These are phyloP conservation scores for Tyrannus savana DNA, from an alignment of 2,113 vertebrate species.

Conservation along the genomic window DNA sequence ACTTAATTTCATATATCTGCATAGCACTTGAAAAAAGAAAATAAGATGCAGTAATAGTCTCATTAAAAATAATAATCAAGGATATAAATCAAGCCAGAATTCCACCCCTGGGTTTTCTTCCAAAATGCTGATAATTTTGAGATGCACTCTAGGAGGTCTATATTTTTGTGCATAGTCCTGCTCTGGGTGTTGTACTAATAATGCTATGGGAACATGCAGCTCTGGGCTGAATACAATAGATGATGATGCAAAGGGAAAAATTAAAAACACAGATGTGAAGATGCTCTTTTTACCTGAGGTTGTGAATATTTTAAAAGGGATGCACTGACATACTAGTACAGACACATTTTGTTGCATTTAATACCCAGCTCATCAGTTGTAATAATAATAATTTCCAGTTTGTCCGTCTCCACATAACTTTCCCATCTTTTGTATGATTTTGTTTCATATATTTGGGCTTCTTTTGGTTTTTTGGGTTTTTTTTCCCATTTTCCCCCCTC, in stretches of 20 bases:
- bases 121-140: not conserved
- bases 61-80: not conserved
- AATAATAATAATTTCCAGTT: not conserved
- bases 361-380: not conserved
- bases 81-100: not conserved
- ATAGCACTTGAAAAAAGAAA: not conserved
- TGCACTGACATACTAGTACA: not conserved
- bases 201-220: not conserved
- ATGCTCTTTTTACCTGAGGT: not conserved
- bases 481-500: not conserved
- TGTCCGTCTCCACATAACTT: not conserved
- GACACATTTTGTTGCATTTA: not conserved
- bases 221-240: not conserved
- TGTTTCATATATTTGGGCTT: not conserved
- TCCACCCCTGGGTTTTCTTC: not conserved
- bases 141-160: not conserved
- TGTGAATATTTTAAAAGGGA: not conserved
- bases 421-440: not conserved
- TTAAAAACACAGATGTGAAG: not conserved
- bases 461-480: not conserved
- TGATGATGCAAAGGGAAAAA: not conserved
- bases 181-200: not conserved
- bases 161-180: not conserved
- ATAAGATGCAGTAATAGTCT: not conserved
- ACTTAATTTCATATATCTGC: not conserved